Evolutionary conservation across 1,140 invertebrate genomes (phyloP).

Genomic region (Drosophila nannoptera): DNA sequence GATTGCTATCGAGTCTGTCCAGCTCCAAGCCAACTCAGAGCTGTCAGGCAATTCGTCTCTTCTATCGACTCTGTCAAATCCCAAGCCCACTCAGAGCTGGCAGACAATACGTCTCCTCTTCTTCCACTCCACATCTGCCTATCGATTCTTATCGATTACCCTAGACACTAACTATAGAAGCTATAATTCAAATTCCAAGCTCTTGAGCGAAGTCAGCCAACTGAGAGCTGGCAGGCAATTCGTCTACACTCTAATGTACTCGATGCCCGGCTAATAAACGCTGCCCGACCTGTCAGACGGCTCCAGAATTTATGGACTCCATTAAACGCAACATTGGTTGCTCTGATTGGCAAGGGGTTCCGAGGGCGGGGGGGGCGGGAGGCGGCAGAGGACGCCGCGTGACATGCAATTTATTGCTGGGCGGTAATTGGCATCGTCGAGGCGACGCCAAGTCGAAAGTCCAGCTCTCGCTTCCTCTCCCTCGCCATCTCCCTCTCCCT

Average conservation of each 20-base stretch:
- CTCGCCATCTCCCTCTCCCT: slow-evolving; percentile 3
- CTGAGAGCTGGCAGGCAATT: slow-evolving; percentile 7
- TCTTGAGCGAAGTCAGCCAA: background rate
- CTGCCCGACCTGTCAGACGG: slow-evolving; percentile 19
- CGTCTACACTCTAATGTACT: slow-evolving; percentile 15
- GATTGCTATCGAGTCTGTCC: too few species aligned
- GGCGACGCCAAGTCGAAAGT: slow-evolving; percentile 14
- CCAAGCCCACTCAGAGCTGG: too few species aligned
- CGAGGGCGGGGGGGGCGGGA: background rate
- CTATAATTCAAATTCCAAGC: too few species aligned
- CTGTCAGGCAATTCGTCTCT: too few species aligned
- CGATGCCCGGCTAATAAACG: slow-evolving; percentile 34
- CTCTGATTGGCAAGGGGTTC: slow-evolving; percentile 9
- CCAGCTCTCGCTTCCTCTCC: slow-evolving; percentile 1
- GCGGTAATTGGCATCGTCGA: slow-evolving; percentile 60
- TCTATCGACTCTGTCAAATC: too few species aligned
- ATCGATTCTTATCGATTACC: too few species aligned
- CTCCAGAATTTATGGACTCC: slow-evolving; percentile 65
- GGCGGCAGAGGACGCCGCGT: slow-evolving; percentile 8
- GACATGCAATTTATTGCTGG: slow-evolving; percentile 72
- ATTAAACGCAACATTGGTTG: slow-evolving; percentile 66
- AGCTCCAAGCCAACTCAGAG: too few species aligned
- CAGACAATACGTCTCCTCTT: too few species aligned
- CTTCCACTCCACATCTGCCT: too few species aligned
- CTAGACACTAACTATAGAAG: too few species aligned